Percentiles rank a stretch among this genome's conserved stretches.
Evolutionary conservation across 2,888 invertebrate genomes (phyloP).

Genomic region (Sarcophaga subvicina): DNA sequence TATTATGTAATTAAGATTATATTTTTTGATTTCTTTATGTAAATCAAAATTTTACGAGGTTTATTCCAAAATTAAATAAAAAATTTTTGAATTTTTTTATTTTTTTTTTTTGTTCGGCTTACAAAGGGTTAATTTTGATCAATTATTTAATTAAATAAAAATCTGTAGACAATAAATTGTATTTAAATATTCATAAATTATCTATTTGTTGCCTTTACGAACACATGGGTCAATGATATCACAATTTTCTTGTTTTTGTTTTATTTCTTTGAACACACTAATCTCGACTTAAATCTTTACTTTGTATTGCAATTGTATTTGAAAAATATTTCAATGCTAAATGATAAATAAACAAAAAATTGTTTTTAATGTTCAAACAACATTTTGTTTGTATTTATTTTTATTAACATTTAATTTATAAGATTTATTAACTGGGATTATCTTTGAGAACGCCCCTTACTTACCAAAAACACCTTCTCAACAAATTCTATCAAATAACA

Average conservation of each 20-base stretch:
- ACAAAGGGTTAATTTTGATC: conserved; percentile 11
- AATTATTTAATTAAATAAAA: conserved; percentile 10
- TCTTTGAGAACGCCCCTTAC: neutral
- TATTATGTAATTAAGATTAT: too few species aligned
- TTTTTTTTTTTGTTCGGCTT: neutral
- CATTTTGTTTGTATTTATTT: neutral
- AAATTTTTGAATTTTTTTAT: too few species aligned
- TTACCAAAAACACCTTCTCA: neutral
- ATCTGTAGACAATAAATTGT: conserved; percentile 45
- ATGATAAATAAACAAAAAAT: neutral
- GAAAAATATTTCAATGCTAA: neutral
- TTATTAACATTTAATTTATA: neutral
- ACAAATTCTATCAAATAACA: neutral
- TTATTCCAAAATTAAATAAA: too few species aligned
- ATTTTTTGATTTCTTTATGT: too few species aligned
- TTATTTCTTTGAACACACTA: neutral
- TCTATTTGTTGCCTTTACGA: conserved; percentile 41
- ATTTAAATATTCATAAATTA: conserved; percentile 62
- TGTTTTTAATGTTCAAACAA: too few species aligned
- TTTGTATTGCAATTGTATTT: neutral
- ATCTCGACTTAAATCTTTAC: conserved; percentile 44
- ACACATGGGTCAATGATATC: conserved; percentile 65
- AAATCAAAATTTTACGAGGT: too few species aligned
- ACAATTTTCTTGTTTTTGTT: conserved; percentile 11
- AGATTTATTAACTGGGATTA: conserved; percentile 14